phyloP scores from a whole-genome alignment of 2,113 vertebrate species.

The Falcunculus frontatus region DNA sequence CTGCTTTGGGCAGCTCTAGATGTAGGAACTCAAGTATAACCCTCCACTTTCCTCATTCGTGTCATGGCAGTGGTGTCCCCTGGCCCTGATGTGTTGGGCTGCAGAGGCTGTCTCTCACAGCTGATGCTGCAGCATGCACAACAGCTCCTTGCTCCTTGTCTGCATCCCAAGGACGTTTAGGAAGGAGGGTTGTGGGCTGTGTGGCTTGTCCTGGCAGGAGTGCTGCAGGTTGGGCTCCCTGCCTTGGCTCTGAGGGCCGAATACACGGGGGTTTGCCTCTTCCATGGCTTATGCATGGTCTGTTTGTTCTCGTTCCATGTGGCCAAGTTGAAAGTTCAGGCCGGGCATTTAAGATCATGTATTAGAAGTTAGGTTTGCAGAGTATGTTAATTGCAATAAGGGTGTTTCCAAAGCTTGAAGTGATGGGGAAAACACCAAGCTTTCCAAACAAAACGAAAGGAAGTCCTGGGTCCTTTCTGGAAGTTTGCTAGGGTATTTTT shows the following conservation, averaged over 20 bases:
- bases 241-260: accelerated
- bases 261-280: background rate
- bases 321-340: background rate
- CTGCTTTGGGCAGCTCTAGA: background rate
- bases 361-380: background rate
- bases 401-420: background rate
- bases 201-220: background rate
- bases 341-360: background rate
- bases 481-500: background rate
- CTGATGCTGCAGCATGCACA: background rate
- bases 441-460: background rate
- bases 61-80: background rate
- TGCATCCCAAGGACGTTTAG: background rate
- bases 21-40: background rate
- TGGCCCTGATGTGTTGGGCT: accelerated
- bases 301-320: background rate
- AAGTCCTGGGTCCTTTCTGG: background rate
- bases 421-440: background rate
- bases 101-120: background rate
- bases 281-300: background rate
- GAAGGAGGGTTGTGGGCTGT: background rate
- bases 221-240: background rate
- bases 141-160: background rate
- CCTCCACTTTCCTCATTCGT: accelerated
- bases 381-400: background rate